phyloP scores from a whole-genome alignment of 2,113 vertebrate species.

The Cyprinodon brontotheroides region DNA sequence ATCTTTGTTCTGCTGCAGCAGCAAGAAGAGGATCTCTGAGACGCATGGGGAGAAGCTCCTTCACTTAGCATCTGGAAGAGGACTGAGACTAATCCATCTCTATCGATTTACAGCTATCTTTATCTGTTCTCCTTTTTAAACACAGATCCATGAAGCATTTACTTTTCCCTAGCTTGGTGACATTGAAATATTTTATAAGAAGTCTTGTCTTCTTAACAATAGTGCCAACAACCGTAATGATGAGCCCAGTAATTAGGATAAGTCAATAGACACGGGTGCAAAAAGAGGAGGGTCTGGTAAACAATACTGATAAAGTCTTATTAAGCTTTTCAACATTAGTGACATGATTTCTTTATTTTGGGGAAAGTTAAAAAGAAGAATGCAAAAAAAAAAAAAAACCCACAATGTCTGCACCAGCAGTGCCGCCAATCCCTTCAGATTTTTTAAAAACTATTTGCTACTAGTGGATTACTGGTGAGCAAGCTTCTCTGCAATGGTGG shows the following conservation, averaged over 20 bases:
- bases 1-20: conserved; percentile 22
- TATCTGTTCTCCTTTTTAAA: conserved; percentile 3
- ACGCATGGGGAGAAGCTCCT: conserved; percentile 5
- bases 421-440: too few species aligned
- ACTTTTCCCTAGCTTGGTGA: conserved; percentile 5
- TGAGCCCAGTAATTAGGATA: conserved; percentile 39
- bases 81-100: conserved; percentile 24
- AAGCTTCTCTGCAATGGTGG: too few species aligned
- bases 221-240: conserved; percentile 41
- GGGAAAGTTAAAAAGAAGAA: too few species aligned
- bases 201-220: conserved; percentile 40
- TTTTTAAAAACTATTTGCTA: too few species aligned
- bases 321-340: conserved; percentile 20
- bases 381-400: too few species aligned
- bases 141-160: conserved; percentile 46
- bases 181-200: conserved; percentile 14
- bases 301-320: conserved; percentile 21
- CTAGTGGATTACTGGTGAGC: too few species aligned
- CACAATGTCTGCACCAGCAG: too few species aligned
- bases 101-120: conserved; percentile 27
- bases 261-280: conserved; percentile 34
- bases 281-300: conserved; percentile 29
- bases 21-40: conserved; percentile 4
- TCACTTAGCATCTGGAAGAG: conserved; percentile 20
- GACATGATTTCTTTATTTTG: conserved; percentile 17